Conservation (phyloP, 2,797 vertebrate genomes). For the Sebastes minor region DNA sequence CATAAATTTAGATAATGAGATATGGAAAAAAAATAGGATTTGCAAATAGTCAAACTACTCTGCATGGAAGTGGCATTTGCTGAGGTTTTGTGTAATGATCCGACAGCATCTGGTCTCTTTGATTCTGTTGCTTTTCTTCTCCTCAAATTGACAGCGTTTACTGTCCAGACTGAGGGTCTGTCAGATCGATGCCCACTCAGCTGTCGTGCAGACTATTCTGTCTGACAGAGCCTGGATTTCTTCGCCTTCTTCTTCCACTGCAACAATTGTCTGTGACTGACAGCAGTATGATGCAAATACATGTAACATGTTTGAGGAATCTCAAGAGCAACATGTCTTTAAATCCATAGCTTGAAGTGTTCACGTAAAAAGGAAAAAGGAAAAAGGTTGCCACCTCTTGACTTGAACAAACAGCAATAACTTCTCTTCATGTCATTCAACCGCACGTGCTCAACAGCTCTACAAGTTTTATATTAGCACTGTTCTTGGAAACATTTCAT, state of each 20-base stretch:
- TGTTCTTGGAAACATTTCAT: slow-evolving; percentile 38
- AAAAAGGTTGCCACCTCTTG: not conserved
- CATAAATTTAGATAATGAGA: not conserved
- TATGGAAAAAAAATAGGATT: not conserved
- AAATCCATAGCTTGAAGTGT: slow-evolving; percentile 20
- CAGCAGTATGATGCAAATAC: slow-evolving; percentile 75
- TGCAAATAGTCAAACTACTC: not conserved
- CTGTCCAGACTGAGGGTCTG: slow-evolving; percentile 48
- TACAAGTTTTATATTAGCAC: slow-evolving; percentile 43
- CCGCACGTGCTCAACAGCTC: not conserved
- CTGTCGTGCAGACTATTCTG: slow-evolving; percentile 35
- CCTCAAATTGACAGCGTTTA: slow-evolving; percentile 45
- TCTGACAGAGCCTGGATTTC: slow-evolving; percentile 46
- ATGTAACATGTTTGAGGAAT: slow-evolving; percentile 59
- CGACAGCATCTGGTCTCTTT: slow-evolving; percentile 22
- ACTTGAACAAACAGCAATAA: slow-evolving; percentile 19
- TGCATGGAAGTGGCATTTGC: not conserved
- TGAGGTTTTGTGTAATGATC: slow-evolving; percentile 12
- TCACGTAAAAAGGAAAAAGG: not conserved
- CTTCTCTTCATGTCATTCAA: slow-evolving; percentile 23
- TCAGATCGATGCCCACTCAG: slow-evolving; percentile 52
- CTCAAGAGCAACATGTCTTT: slow-evolving; percentile 16
- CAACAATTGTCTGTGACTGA: slow-evolving; percentile 57
- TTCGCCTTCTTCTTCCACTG: slow-evolving; percentile 32
- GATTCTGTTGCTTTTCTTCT: slow-evolving; percentile 15